A percentile compares a stretch with the other conserved stretches of the same genome.
Evolutionary conservation across 2,113 vertebrate genomes (phyloP).

Genomic region (Ivindomyrus marchei): DNA sequence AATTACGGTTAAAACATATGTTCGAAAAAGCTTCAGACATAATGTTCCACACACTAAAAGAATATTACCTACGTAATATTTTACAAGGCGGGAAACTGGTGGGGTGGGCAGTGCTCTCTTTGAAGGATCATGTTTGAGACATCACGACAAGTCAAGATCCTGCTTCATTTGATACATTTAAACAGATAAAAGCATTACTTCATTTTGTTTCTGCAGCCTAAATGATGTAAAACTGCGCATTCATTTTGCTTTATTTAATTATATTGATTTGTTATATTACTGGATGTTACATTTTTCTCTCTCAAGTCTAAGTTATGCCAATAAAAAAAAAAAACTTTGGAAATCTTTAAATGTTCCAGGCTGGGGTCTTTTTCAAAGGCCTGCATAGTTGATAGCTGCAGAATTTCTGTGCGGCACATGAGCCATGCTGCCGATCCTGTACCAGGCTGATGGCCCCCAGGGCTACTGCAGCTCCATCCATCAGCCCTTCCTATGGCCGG

Average conservation of each 20-base stretch:
- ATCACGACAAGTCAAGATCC: neutral
- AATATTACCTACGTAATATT: neutral
- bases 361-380: conserved; percentile 26
- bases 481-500: conserved; percentile 44
- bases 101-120: neutral
- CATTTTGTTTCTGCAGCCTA: conserved; percentile 6
- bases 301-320: neutral
- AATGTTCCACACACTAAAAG: conserved; percentile 27
- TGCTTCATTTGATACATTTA: neutral
- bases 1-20: neutral
- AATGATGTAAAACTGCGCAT: neutral
- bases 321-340: neutral
- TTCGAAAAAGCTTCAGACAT: neutral
- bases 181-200: conserved; percentile 10
- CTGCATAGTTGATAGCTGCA: conserved; percentile 63
- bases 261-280: neutral
- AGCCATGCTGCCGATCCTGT: conserved; percentile 51
- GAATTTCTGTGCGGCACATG: conserved; percentile 42
- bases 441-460: conserved; percentile 67
- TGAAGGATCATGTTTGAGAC: neutral
- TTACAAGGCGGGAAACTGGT: neutral
- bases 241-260: conserved; percentile 4
- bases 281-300: neutral
- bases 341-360: neutral
- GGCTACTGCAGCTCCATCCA: conserved; percentile 71